Percentiles rank a stretch among this genome's conserved stretches.
phyloP scores from a whole-genome alignment of 2,113 vertebrate species.

The Brachirus orientalis region DNA sequence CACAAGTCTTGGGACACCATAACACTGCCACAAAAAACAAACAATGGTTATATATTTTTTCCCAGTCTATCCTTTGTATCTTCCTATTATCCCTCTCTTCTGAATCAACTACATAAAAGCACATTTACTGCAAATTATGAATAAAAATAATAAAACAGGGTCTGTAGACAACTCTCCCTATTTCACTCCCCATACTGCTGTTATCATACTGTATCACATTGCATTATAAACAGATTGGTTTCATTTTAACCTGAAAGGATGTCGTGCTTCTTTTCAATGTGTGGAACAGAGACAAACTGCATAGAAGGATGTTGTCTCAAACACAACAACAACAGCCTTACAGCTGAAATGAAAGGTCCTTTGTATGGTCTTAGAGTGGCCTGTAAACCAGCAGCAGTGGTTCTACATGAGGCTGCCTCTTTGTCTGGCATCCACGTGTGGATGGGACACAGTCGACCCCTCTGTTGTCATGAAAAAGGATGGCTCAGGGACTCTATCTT shows the following conservation, averaged over 20 bases:
- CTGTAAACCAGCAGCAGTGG: slow-evolving; percentile 58
- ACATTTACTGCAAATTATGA: no score
- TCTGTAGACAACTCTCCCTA: no score
- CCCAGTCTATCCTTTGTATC: no score
- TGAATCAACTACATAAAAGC: no score
- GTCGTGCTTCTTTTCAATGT: slow-evolving; percentile 24
- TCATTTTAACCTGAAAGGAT: slow-evolving; percentile 18
- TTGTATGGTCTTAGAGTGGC: slow-evolving; percentile 69
- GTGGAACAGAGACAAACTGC: slow-evolving; percentile 51
- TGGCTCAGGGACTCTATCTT: slow-evolving; percentile 58
- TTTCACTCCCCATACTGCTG: no score
- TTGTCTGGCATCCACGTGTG: slow-evolving; percentile 68
- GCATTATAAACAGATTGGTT: background rate
- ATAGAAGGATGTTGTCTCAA: slow-evolving; percentile 48
- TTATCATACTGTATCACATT: background rate
- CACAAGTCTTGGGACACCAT: no score
- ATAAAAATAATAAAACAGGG: no score
- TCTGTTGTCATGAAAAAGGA: slow-evolving; percentile 74
- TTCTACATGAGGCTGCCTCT: slow-evolving; percentile 59
- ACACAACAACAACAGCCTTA: slow-evolving; percentile 54
- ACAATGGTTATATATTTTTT: no score
- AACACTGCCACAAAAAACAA: slow-evolving; percentile 17
- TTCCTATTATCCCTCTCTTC: no score
- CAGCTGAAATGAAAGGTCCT: slow-evolving; percentile 65
- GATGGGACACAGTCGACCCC: slow-evolving; percentile 68